Conservation (phyloP, 1,140 invertebrate genomes). For the Drosophila burlai region DNA sequence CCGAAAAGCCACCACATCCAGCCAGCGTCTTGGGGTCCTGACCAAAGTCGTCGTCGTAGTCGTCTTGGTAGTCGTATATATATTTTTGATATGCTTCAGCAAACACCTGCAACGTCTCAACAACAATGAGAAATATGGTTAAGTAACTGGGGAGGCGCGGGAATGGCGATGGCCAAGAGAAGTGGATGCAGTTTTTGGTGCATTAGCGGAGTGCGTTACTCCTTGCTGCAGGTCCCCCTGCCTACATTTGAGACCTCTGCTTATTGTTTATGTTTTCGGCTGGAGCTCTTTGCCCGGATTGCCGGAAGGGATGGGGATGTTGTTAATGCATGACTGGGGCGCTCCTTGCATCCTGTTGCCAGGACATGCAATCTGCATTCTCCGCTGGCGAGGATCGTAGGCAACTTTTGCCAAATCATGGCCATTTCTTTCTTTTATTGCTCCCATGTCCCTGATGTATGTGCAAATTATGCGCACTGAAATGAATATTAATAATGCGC, state of each 20-base stretch:
- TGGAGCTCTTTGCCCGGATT: slow-evolving; percentile 44
- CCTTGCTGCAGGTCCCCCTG: background rate
- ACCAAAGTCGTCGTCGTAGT: slow-evolving; percentile 29
- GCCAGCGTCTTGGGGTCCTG: slow-evolving; percentile 12
- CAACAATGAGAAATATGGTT: slow-evolving; percentile 76
- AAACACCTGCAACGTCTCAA: slow-evolving; percentile 82
- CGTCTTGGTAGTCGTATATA: slow-evolving; percentile 37
- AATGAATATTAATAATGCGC: slow-evolving; percentile 77
- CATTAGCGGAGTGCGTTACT: slow-evolving; percentile 72
- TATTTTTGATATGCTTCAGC: slow-evolving; percentile 77
- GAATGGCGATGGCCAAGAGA: background rate
- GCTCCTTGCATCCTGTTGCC: slow-evolving; percentile 51
- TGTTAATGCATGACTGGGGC: slow-evolving; percentile 65
- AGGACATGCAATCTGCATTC: slow-evolving; percentile 74
- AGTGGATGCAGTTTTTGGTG: slow-evolving; percentile 68
- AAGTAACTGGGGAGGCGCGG: slow-evolving; percentile 49
- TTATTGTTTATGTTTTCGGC: slow-evolving; percentile 75
- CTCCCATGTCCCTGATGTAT: slow-evolving; percentile 54
- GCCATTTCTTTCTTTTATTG: slow-evolving; percentile 58
- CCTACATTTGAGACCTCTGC: slow-evolving; percentile 45
- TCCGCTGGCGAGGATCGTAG: slow-evolving; percentile 33
- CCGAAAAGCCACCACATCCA: background rate
- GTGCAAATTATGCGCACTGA: slow-evolving; percentile 46
- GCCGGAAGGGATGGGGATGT: slow-evolving; percentile 18
- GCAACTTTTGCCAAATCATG: slow-evolving; percentile 68